Conservation (phyloP, 2,797 vertebrate species). For the Falco naumanni region DNA sequence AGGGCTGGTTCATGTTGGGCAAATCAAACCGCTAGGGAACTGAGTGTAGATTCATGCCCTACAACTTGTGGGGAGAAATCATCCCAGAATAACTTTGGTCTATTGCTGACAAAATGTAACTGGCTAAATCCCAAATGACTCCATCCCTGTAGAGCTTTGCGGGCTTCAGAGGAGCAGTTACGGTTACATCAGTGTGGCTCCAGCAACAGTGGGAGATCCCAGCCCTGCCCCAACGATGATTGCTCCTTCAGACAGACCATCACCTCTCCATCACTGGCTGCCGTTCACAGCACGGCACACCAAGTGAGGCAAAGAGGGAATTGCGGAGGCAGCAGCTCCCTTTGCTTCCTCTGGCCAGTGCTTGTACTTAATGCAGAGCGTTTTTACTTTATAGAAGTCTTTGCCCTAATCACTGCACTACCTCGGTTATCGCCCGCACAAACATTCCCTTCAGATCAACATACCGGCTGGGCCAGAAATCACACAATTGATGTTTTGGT, state of each 20-base stretch:
- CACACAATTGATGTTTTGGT: conserved; percentile 69
- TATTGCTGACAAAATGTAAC: not conserved
- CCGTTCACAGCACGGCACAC: not conserved
- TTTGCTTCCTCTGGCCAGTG: not conserved
- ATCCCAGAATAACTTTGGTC: not conserved
- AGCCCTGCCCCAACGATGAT: not conserved
- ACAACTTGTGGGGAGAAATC: not conserved
- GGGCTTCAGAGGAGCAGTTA: not conserved
- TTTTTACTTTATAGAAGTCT: not conserved
- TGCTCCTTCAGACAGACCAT: not conserved
- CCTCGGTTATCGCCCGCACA: not conserved
- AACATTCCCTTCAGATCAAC: conserved; percentile 60
- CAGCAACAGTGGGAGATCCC: not conserved
- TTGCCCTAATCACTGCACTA: not conserved
- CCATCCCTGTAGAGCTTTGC: not conserved
- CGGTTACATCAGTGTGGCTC: not conserved
- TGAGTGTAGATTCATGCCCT: not conserved
- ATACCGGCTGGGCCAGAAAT: conserved; percentile 44
- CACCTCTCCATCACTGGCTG: not conserved
- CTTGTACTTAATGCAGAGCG: not conserved
- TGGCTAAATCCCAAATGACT: not conserved
- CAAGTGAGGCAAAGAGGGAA: not conserved
- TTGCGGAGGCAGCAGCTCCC: not conserved
- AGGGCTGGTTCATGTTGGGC: not conserved
- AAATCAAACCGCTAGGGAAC: not conserved